Conservation (phyloP, 2,888 invertebrate genomes). For the Parascotia fuliginaria region DNA sequence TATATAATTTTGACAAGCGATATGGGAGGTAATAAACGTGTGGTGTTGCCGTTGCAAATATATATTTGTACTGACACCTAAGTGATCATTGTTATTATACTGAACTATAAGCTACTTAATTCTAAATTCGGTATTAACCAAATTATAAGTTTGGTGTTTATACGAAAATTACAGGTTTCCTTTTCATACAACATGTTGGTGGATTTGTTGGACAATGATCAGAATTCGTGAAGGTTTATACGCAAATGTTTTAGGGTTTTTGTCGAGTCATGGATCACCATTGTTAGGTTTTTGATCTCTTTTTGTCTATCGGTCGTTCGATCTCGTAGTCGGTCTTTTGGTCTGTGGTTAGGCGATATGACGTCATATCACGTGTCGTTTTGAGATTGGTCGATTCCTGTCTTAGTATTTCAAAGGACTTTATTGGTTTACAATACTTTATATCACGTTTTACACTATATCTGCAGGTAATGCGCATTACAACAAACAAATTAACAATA, state of each 20-base stretch:
- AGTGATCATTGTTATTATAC: too few relatives aligned
- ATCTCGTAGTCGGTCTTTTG: constrained; percentile 1
- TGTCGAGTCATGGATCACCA: neutral
- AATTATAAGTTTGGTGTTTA: neutral
- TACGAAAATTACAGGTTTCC: neutral
- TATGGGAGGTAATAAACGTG: neutral
- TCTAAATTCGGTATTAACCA: neutral
- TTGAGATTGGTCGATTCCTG: neutral
- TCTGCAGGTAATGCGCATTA: constrained; percentile 4
- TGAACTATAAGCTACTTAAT: neutral
- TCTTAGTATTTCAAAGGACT: neutral
- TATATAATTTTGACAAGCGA: neutral
- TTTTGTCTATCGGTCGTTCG: neutral
- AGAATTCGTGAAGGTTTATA: neutral
- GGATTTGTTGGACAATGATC: constrained; percentile 15
- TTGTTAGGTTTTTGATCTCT: neutral
- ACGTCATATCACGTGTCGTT: constrained; percentile 13
- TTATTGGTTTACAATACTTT: too few relatives aligned
- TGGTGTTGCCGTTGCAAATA: neutral
- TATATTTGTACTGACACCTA: too few relatives aligned
- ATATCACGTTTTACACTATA: neutral
- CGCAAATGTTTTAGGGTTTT: neutral
- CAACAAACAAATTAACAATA: neutral
- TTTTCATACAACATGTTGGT: constrained; percentile 1
- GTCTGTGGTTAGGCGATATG: constrained; percentile 6